These are phyloP conservation scores for Hoplostethus mediterraneus DNA, from an alignment of 2,797 vertebrate genomes.

Conservation along the genomic window DNA sequence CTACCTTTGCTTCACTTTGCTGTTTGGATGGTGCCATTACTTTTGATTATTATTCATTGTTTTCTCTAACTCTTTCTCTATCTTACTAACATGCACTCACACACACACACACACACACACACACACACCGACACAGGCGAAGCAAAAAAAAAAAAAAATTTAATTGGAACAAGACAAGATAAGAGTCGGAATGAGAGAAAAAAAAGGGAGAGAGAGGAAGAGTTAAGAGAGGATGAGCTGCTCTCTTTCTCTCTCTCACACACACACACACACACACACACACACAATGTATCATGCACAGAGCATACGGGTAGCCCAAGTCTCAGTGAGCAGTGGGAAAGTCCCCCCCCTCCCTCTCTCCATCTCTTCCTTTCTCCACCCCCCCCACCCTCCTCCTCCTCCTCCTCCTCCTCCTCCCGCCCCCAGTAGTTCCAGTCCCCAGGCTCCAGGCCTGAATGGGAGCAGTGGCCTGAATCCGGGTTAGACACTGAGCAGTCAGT, in stretches of 20 bases:
- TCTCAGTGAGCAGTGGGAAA: conserved; percentile 49
- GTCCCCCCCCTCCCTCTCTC: conserved; percentile 31
- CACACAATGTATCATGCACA: neutral
- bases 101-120: too few species aligned
- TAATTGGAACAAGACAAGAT: too few species aligned
- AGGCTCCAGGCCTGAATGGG: conserved; percentile 45
- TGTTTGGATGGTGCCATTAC: conserved; percentile 23
- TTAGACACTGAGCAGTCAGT: conserved; percentile 34
- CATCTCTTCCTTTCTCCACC: conserved; percentile 19
- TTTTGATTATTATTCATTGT: conserved; percentile 21
- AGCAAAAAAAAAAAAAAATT: too few species aligned
- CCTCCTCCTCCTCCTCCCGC: conserved; percentile 23
- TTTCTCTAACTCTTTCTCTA: too few species aligned
- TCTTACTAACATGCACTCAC: neutral
- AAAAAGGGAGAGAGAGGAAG: neutral
- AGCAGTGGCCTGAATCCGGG: conserved; percentile 42
- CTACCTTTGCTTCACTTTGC: conserved; percentile 36
- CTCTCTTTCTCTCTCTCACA: too few species aligned
- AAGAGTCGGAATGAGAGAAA: too few species aligned
- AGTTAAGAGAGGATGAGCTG: conserved; percentile 8
- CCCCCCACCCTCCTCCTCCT: conserved; percentile 8
- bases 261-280: too few species aligned
- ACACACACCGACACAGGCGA: neutral
- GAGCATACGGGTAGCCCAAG: conserved; percentile 31
- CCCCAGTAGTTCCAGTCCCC: conserved; percentile 41